Evolutionary conservation across 1,140 invertebrate species (phyloP).

Genomic region (Proales similis): DNA sequence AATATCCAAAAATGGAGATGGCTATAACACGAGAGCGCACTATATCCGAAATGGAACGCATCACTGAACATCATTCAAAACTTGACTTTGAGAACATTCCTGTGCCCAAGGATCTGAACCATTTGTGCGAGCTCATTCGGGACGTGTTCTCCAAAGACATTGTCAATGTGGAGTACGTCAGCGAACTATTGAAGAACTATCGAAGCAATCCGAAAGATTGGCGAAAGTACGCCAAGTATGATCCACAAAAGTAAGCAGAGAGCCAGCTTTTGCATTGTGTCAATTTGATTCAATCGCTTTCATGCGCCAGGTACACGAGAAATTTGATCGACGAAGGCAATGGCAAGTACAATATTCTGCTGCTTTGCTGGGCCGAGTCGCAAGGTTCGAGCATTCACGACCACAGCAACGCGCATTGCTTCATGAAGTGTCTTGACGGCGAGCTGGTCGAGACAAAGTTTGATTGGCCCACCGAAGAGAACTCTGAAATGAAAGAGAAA

Average conservation of each 20-base stretch:
- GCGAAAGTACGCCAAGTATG: slow-evolving; percentile 89
- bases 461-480: slow-evolving; percentile 60
- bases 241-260: slow-evolving; percentile 67
- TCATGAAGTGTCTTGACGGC: slow-evolving; percentile 71
- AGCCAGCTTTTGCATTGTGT: neutral
- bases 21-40: too few relatives aligned
- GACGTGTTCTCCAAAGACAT: slow-evolving; percentile 66
- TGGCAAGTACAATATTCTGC: slow-evolving; percentile 93
- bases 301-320: slow-evolving; percentile 77
- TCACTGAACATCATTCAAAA: slow-evolving; percentile 17
- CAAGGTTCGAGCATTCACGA: slow-evolving; percentile 91
- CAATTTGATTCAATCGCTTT: too few relatives aligned
- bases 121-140: slow-evolving; percentile 66
- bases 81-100: slow-evolving; percentile 7
- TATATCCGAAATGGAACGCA: too few relatives aligned
- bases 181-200: slow-evolving; percentile 73
- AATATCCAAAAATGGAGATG: too few relatives aligned
- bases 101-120: slow-evolving; percentile 56
- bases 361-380: slow-evolving; percentile 91
- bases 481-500: slow-evolving; percentile 57
- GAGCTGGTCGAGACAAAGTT: slow-evolving; percentile 62
- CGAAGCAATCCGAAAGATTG: slow-evolving; percentile 80
- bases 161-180: slow-evolving; percentile 80
- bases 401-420: slow-evolving; percentile 89
- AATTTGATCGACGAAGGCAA: slow-evolving; percentile 89